Evolutionary conservation across 2,888 invertebrate genomes (phyloP).

Genomic region (Nasonovia ribisnigri): DNA sequence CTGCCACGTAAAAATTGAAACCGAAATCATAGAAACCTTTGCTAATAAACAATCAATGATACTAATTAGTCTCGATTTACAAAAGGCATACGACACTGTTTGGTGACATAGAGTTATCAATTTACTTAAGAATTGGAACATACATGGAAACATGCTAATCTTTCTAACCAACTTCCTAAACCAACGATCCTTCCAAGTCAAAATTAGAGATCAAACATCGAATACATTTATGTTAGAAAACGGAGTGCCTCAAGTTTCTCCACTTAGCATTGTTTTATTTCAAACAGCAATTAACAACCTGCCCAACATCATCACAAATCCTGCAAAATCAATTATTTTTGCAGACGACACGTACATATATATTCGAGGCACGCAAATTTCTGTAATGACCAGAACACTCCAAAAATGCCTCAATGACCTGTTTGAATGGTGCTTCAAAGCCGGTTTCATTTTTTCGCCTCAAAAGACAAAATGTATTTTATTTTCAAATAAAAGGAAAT

Average conservation of each 20-base stretch:
- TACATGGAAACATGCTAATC: neutral
- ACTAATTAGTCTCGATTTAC: too few relatives aligned
- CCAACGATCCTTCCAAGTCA: neutral
- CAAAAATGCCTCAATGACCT: conserved; percentile 24
- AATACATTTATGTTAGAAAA: neutral
- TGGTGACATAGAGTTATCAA: too few relatives aligned
- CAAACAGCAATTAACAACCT: neutral
- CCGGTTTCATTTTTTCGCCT: conserved; percentile 17
- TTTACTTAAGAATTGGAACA: too few relatives aligned
- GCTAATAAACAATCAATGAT: too few relatives aligned
- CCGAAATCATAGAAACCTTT: too few relatives aligned
- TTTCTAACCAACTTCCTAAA: neutral
- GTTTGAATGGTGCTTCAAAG: neutral
- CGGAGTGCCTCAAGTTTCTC: too few relatives aligned
- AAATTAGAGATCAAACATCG: neutral
- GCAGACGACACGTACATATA: neutral
- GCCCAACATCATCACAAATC: neutral
- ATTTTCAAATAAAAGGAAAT: neutral
- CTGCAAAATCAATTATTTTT: neutral
- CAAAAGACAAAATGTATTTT: neutral
- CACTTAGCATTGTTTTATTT: neutral
- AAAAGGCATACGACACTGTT: too few relatives aligned
- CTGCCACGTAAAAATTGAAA: neutral
- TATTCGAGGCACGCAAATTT: neutral
- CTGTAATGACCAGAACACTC: neutral